Base-by-base conservation (phyloP, 2,888 invertebrate species). In the Erynnis tages region DNA sequence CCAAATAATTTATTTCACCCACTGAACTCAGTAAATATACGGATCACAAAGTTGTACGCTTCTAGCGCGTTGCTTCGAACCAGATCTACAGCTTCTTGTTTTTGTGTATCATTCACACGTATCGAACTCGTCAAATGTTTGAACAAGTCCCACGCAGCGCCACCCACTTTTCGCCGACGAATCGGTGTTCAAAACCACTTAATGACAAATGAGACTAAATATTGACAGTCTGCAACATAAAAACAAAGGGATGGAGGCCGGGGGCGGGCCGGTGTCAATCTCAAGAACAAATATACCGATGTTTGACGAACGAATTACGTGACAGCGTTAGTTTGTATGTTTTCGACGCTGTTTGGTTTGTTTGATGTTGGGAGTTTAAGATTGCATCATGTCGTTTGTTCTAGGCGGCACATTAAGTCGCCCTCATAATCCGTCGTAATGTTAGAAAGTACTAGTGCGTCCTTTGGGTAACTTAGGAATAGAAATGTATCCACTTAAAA, bases 261-360 rank as follows among this genome's bases (percentile, higher is more conserved):
- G 76, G 82, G 85, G 84, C 77, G 79, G 80, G 67, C 61, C 66
- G 80, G 86, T 89, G 87, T 86, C 88, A 81, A 87, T 86, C 83
- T 74, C 73, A 70, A 80, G 77, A 79, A 83, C 82, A 88, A 87
- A 88, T 72, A 83, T 61, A 70, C 59, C 58, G 60, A 66, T 87
- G 79, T 88, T 88, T 87, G 84, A 77, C 74, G 69, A 82, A 85
- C 80, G 83, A 84, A 86, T 87, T 85, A 88, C 79, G 76, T 82
- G 84, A 84, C 84, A 84, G 79, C 69, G 80, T 78, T 74, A 71
- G 74, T 73, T 67, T 58, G 53, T 44, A 30, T 71, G 76, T 78
- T 76, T 74, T 70, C 68, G 53, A 61, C 69, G 63, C 63, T 79
- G 76, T 79, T 81, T 77, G 69, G 73, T 68, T 66, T 62, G 64